These are phyloP conservation scores for Lottia gigantea DNA, from an alignment of 2,888 invertebrate species.

Conservation along the genomic window DNA sequence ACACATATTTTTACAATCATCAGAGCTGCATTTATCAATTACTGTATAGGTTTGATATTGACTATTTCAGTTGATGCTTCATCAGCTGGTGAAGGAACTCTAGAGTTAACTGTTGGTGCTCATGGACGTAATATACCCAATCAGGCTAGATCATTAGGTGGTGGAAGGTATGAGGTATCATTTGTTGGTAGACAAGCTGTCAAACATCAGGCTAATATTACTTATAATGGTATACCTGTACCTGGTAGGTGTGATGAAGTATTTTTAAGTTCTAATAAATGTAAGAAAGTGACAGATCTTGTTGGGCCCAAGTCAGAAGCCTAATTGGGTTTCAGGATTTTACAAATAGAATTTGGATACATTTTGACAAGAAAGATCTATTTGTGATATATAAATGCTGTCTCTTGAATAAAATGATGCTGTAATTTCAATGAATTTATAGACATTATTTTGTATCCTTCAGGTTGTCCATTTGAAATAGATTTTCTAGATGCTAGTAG, in stretches of 20 bases:
- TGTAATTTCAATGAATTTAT: too few species aligned
- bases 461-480: slow-evolving; percentile 62
- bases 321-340: too few species aligned
- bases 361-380: too few species aligned
- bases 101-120: slow-evolving; percentile 94
- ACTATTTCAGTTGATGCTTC: slow-evolving; percentile 81
- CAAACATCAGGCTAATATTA: slow-evolving; percentile 89
- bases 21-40: too few species aligned
- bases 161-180: slow-evolving; percentile 91
- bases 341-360: background rate
- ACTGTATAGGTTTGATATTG: too few species aligned
- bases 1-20: too few species aligned
- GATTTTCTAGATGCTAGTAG: slow-evolving; percentile 69
- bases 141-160: slow-evolving; percentile 93
- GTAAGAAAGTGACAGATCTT: too few species aligned
- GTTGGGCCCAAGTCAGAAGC: too few species aligned
- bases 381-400: background rate
- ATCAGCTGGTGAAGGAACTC: slow-evolving; percentile 91
- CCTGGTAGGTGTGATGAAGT: slow-evolving; percentile 61
- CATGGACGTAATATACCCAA: slow-evolving; percentile 93
- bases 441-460: slow-evolving; percentile 19
- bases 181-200: slow-evolving; percentile 96
- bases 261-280: too few species aligned
- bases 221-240: slow-evolving; percentile 75
- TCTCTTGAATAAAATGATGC: too few species aligned